Conservation (phyloP, 2,113 vertebrate species). For the Jaculus jaculus region DNA sequence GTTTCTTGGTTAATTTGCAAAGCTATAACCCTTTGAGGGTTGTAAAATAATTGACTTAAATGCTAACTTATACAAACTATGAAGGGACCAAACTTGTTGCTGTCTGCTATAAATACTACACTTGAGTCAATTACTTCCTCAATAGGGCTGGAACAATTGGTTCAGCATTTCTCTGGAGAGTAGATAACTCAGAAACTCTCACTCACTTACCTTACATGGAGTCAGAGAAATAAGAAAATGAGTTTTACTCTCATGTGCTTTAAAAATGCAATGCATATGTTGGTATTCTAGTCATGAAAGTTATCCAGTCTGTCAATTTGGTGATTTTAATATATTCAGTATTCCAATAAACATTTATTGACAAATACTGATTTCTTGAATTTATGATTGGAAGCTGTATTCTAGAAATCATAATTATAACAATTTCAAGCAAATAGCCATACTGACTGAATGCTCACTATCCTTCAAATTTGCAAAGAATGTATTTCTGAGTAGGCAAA, state of each 20-base stretch:
- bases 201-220: background rate
- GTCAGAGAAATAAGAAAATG: slow-evolving; percentile 10
- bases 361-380: slow-evolving; percentile 44
- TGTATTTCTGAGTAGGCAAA: slow-evolving; percentile 1
- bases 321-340: slow-evolving; percentile 44
- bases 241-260: slow-evolving; percentile 16
- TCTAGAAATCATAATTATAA: slow-evolving; percentile 27
- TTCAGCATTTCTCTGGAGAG: background rate
- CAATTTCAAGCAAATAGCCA: slow-evolving; percentile 38
- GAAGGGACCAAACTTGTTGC: background rate
- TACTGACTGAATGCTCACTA: background rate
- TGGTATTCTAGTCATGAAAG: slow-evolving; percentile 23
- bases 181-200: background rate
- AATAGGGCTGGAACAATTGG: background rate
- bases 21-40: background rate
- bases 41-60: background rate
- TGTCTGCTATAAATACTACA: background rate
- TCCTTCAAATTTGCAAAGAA: slow-evolving; percentile 16
- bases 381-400: slow-evolving; percentile 9
- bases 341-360: background rate
- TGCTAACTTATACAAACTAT: background rate
- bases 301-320: slow-evolving; percentile 34
- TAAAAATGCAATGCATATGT: slow-evolving; percentile 53
- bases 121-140: background rate
- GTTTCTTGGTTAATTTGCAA: background rate